A percentile compares a stretch with the other conserved stretches of the same genome.
phyloP scores from a whole-genome alignment of 2,888 invertebrate genomes.

The Physocephala rufipes region DNA sequence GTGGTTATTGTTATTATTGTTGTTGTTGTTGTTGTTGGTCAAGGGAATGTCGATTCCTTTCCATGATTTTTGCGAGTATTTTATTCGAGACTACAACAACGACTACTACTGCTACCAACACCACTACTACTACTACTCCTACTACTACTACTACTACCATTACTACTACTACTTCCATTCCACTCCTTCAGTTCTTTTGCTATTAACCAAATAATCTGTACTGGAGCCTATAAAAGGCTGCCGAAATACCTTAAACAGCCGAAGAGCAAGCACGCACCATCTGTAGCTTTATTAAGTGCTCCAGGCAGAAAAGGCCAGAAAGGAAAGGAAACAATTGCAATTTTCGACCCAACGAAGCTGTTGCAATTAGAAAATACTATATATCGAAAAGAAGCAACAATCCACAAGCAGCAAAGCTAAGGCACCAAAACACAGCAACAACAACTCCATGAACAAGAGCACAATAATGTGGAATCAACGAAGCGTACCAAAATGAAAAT shows the following conservation, averaged over 20 bases:
- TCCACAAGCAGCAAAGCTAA: no score
- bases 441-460: slow-evolving; percentile 7
- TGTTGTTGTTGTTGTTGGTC: slow-evolving; percentile 7
- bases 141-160: background rate
- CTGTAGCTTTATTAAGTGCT: slow-evolving; percentile 1
- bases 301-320: slow-evolving; percentile 16
- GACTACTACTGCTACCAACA: slow-evolving; percentile 10
- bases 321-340: no score
- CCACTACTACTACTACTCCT: slow-evolving; percentile 7
- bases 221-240: background rate
- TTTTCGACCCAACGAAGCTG: background rate
- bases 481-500: slow-evolving; percentile 33
- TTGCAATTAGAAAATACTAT: slow-evolving; percentile 31
- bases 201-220: slow-evolving; percentile 22
- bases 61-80: slow-evolving; percentile 32
- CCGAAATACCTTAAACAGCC: slow-evolving; percentile 5
- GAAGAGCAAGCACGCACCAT: slow-evolving; percentile 2
- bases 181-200: slow-evolving; percentile 18
- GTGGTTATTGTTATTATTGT: background rate
- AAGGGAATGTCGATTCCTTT: slow-evolving; percentile 24
- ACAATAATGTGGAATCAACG: slow-evolving; percentile 24
- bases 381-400: slow-evolving; percentile 1
- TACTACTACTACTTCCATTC: no score
- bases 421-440: no score
- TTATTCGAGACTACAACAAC: no score